Base-by-base conservation (phyloP, 2,797 vertebrate genomes). In the Melanotaenia nigrans region DNA sequence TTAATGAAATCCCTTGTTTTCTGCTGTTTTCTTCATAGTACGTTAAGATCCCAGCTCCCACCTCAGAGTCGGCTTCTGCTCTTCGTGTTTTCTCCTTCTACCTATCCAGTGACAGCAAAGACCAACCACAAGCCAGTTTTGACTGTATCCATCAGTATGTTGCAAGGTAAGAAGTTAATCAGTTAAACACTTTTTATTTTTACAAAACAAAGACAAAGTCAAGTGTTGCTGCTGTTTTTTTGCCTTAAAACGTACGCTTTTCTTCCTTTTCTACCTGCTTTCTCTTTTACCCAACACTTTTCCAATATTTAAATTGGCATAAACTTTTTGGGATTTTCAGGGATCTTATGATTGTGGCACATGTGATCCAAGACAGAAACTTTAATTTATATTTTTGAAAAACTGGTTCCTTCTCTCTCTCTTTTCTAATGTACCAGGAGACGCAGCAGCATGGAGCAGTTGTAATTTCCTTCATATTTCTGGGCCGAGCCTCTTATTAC, bases 31-130 rank as follows among this genome's bases (percentile, higher is more conserved):
- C 68, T 55, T 33, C 24, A 18, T 75, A 95, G 95, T 93, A 93
- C 81, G 87, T 95, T 81, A 95, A 93, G 90, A 95, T 96, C 69
- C 95, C 95, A 20, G 91, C 91, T 71, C 88, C 93, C 42, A 90
- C 90, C 0, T 65, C 88, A 33, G 92, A 93, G 25, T 85, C 87
- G 0, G 79, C 89, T 0, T 87, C 88, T 22, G 83, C 89, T 67
- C 85, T 90, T 14, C 94, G 92, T 4, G 81, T 96, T 67, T 96
- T 97, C 84, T 91, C 95, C 82, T 97, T 97, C 91, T 93, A 94
- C 87, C 85, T 96, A 78, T 96, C 96, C 77, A 94, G 92, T 18
- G 95, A 95, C 93, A 94, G 93, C 87, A 94, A 93, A 86, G 95
- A 96, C 64, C 93, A 95, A 54, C 91, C 93, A 36, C 94, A 94